Evolutionary conservation across 92 coral and sea anemone species (phyloP), one percentile per base, ranked within the genome.

Genomic region (Desmophyllum pertusum): DNA sequence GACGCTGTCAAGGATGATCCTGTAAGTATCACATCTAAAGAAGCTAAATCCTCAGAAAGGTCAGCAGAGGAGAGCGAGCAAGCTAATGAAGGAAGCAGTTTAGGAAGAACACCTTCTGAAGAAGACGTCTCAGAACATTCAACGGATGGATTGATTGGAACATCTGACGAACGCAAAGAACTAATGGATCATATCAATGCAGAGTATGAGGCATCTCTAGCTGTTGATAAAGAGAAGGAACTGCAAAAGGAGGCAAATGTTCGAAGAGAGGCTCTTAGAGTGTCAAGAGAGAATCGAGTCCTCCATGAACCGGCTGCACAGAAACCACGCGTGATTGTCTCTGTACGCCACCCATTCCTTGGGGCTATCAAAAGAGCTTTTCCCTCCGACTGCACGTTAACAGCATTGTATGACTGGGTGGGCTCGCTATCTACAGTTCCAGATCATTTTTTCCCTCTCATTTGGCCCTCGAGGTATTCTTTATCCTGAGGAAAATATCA

Each of bases 401-500:
- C 55, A 35, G 88, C 73, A 43, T 52, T 83, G 42, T 88, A 88
- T 70, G 87, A 88, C n/a, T n/a, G n/a, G n/a, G n/a, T 83, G 57
- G 91, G 91, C 15, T 88, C 91, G 35, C 72, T 83, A 25, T 69
- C 90, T 36, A 18, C 87, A 10, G 14, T n/a, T 21, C 90, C 90
- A 14, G 84, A 81, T 59, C 87, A 87, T 73, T 75, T 83, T 55
- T 53, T 27, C 18, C 72, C 65, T 72, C 33, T 63, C 43, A 43
- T 43, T 51, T 25, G 55, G 53, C 53, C 86, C 87, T 67, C 48
- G n/a, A n/a, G n/a, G n/a, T n/a, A n/a, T n/a, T n/a, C 45, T 70
- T 41, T 59, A 83, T 62, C 87, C 90, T 17, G 83, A 81, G 21
- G 75, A 87, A 42, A 64, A 73, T 66, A 51, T 51, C 7, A 35